Conservation (phyloP, 2,797 vertebrate genomes). For the Leptoclinus maculatus region DNA sequence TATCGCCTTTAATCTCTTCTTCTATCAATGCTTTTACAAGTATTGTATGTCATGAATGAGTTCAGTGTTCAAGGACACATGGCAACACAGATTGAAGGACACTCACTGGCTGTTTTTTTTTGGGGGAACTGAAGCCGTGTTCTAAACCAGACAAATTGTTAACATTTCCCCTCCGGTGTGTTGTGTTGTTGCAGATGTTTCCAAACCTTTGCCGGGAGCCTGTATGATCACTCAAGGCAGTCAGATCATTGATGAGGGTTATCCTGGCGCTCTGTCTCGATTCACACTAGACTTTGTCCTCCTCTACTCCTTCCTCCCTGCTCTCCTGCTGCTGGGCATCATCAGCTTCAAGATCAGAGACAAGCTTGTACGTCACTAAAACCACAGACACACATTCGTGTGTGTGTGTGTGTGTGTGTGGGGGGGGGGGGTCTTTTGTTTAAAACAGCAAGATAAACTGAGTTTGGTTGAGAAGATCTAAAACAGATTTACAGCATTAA, state of each 20-base stretch:
- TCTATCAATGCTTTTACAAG: not conserved
- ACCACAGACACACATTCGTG: not conserved
- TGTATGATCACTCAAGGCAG: conserved; percentile 78
- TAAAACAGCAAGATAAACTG: not conserved
- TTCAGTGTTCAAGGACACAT: conserved; percentile 28
- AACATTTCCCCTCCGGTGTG: not conserved
- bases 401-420: too few species aligned
- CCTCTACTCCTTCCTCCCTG: conserved; percentile 93
- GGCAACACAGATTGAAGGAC: not conserved
- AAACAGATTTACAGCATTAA: not conserved
- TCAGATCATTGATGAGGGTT: conserved; percentile 85
- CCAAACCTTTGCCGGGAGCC: conserved; percentile 60
- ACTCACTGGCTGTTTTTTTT: not conserved
- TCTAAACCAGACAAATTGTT: not conserved
- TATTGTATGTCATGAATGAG: not conserved
- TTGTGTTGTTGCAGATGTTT: conserved; percentile 56
- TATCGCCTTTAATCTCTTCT: not conserved
- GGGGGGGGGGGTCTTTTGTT: not conserved
- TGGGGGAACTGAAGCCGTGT: not conserved
- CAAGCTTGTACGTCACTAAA: conserved; percentile 82
- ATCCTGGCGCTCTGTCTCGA: conserved; percentile 86
- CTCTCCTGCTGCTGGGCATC: conserved; percentile 86
- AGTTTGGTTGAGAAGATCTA: not conserved
- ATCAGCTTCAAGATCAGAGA: conserved; percentile 94
- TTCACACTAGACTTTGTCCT: conserved; percentile 89